Evolutionary conservation across 2,113 vertebrate species (phyloP).

Genomic region (Cephalopholis sonnerati): DNA sequence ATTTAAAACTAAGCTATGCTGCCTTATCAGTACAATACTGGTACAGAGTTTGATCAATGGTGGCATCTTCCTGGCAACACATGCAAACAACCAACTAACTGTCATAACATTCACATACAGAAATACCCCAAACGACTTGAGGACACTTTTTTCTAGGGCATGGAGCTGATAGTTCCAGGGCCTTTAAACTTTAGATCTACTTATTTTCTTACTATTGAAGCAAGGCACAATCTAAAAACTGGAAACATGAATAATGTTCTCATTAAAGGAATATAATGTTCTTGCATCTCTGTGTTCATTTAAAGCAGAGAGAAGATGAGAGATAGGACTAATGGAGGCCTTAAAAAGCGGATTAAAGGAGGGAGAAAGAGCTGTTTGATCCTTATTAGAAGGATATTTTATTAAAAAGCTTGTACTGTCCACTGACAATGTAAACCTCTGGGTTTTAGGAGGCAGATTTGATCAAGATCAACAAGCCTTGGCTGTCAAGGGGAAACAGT

Average conservation of each 20-base stretch:
- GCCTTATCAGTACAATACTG: not conserved
- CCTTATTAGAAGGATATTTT: conserved; percentile 32
- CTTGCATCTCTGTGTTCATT: conserved; percentile 22
- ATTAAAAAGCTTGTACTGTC: conserved; percentile 29
- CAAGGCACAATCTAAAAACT: conserved; percentile 6
- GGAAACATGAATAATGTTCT: conserved; percentile 20
- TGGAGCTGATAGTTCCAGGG: not conserved
- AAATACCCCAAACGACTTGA: not conserved
- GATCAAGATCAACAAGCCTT: conserved; percentile 36
- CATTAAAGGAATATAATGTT: conserved; percentile 22
- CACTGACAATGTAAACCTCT: conserved; percentile 32
- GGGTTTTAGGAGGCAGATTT: conserved; percentile 44
- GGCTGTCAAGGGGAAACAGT: conserved; percentile 18
- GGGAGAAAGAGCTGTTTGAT: conserved; percentile 34
- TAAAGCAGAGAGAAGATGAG: conserved; percentile 17
- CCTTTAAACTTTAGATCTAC: conserved; percentile 13
- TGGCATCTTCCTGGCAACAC: not conserved
- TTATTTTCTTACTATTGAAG: not conserved
- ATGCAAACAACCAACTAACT: not conserved
- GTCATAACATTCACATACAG: not conserved
- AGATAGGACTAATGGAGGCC: conserved; percentile 41
- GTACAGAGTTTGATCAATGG: not conserved
- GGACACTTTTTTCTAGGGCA: not conserved
- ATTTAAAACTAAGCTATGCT: not conserved
- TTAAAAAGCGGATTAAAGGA: conserved; percentile 48